Percentiles rank a stretch among this genome's conserved stretches.
Evolutionary conservation across 2,113 vertebrate species (phyloP).

Genomic region (Beaufortia kweichowensis): DNA sequence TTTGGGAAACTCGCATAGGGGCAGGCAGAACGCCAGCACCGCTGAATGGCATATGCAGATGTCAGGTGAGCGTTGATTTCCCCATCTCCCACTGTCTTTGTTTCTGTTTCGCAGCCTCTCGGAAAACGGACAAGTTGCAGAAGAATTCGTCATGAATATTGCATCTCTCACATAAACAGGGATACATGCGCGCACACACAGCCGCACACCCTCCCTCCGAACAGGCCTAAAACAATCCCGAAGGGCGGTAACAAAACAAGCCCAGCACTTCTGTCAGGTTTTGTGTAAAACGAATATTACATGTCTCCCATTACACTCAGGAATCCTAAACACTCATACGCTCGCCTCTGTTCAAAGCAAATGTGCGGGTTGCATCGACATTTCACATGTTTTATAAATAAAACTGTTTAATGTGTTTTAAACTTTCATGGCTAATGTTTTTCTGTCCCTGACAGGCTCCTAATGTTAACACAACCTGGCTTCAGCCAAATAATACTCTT

Average conservation of each 20-base stretch:
- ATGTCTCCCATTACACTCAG: constrained; percentile 22
- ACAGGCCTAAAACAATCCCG: constrained; percentile 20
- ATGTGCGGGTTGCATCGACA: background rate
- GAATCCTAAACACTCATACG: constrained; percentile 1
- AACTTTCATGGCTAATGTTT: background rate
- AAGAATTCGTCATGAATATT: constrained; percentile 75
- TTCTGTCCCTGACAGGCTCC: background rate
- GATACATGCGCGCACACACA: constrained; percentile 24
- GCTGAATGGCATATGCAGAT: constrained; percentile 79
- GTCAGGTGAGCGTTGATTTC: constrained; percentile 69
- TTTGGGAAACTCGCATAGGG: constrained; percentile 73
- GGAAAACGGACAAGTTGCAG: constrained; percentile 67
- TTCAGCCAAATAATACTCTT: no score
- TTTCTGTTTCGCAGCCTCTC: constrained; percentile 62
- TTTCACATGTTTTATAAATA: background rate
- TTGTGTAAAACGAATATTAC: constrained; percentile 40
- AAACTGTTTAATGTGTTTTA: constrained; percentile 8
- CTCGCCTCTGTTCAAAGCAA: constrained; percentile 7
- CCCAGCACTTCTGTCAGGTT: constrained; percentile 40
- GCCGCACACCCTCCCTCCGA: constrained; percentile 10
- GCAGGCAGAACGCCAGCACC: constrained; percentile 68
- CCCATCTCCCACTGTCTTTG: constrained; percentile 32
- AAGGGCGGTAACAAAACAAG: constrained; percentile 48
- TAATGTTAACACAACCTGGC: background rate
- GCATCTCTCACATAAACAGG: constrained; percentile 53